Evolutionary conservation across 2,113 vertebrate species (phyloP), one percentile per base, ranked within the genome.

Genomic region (Pseudorhombus dupliciocellatus): DNA sequence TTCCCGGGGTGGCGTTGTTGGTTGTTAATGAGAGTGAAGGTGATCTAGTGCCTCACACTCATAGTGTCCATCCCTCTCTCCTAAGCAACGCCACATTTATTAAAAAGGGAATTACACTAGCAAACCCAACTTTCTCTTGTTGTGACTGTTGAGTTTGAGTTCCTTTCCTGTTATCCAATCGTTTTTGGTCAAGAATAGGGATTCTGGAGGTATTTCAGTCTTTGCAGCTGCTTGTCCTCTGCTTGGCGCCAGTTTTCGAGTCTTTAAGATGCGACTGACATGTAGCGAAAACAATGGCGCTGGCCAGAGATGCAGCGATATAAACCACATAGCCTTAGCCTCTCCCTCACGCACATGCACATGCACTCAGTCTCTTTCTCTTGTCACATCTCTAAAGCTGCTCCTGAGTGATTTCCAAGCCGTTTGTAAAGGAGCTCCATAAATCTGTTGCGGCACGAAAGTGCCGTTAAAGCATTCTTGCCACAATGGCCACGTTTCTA

Each of bases 381-480:
- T 40, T 75, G n/a, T 31, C 66, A 42, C 50, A 42, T 71, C 69
- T 85, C 73, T 74, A 68, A 73, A 84, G 76, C 86, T 65, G 71
- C 78, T 67, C 57, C 72, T 80, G 76, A 89, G 75, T 88, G 85
- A 84, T 80, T 87, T 84, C 79, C 81, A 84, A 73, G 67, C 70
- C 51, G 50, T 84, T 75, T 77, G 66, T 71, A 77, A 84, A 85
- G 77, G 63, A 75, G 75, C 56, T 75, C 70, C 53, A 87, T 89
- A 89, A 87, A 90, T 90, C 86, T 88, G 75, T 81, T 74, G 66
- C 40, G 25, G 56, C 60, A 58, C 42, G 59, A 77, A 66, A 75
- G 76, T 34, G 5, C 28, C 5, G 20, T 59, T 53, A 20, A 54
- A 77, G 77, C 70, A 57, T 56, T 66, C 65, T 56, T 44, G 68